A percentile compares a stretch with the other conserved stretches of the same genome.
phyloP scores from a whole-genome alignment of 2,113 vertebrate genomes.

The Gallinago undulata region DNA sequence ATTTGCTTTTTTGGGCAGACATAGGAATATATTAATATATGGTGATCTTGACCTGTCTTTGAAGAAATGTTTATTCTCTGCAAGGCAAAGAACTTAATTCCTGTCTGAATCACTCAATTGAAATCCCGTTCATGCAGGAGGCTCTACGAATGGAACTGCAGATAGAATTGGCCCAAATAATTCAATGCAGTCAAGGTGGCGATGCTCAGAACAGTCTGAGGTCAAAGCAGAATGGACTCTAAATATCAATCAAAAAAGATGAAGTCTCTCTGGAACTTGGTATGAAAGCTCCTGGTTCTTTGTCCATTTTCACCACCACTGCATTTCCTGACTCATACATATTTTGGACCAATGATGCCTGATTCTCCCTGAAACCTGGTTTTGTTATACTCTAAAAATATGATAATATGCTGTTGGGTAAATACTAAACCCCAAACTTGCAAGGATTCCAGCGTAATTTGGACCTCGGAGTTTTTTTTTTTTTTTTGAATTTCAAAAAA shows the following conservation, averaged over 20 bases:
- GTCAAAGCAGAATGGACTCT: neutral
- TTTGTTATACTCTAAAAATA: neutral
- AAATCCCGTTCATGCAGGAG: neutral
- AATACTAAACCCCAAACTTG: neutral
- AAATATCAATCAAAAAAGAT: neutral
- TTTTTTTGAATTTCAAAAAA: neutral
- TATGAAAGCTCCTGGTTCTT: neutral
- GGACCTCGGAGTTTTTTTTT: neutral
- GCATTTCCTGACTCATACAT: neutral
- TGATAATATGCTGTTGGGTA: neutral
- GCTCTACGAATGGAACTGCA: neutral
- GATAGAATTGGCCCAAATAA: neutral
- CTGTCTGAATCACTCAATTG: neutral
- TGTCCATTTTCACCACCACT: neutral
- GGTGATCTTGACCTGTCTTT: constrained; percentile 14
- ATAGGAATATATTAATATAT: neutral
- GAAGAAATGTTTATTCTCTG: constrained; percentile 16
- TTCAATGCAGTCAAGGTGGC: neutral
- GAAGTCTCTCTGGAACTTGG: neutral
- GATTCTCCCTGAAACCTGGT: neutral
- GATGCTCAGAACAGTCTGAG: neutral
- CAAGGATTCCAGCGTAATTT: neutral
- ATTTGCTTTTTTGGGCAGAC: neutral
- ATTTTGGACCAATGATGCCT: neutral
- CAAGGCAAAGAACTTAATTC: constrained; percentile 2